Conservation (phyloP, 2,113 vertebrate genomes). For the Oceanites oceanicus region DNA sequence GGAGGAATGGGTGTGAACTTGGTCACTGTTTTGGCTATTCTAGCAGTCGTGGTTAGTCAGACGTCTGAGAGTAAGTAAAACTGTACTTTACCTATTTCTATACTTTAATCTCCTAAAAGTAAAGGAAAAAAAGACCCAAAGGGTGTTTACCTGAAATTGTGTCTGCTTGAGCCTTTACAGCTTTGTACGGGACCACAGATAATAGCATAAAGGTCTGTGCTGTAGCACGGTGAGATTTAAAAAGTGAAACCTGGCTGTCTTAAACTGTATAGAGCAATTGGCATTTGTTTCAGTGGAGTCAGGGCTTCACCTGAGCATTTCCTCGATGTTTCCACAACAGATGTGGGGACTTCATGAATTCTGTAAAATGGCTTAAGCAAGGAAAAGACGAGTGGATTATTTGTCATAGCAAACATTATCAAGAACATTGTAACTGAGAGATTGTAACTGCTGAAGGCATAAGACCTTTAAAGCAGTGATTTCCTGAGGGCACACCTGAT, state of each 20-base stretch:
- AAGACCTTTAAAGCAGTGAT: not conserved
- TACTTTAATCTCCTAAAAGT: not conserved
- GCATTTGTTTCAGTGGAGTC: not conserved
- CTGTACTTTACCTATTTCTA: not conserved
- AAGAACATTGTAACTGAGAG: not conserved
- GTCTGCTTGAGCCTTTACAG: not conserved
- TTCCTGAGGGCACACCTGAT: not conserved
- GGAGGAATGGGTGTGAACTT: constrained; percentile 53
- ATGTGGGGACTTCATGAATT: not conserved
- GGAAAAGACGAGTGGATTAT: not conserved
- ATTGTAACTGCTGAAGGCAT: not conserved
- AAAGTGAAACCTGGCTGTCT: not conserved
- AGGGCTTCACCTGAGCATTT: not conserved
- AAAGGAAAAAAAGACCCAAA: not conserved
- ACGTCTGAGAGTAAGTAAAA: constrained; percentile 69
- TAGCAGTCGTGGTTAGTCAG: not conserved
- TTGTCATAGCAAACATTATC: not conserved
- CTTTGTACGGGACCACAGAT: not conserved
- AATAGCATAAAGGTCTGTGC: not conserved
- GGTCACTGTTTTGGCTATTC: not conserved
- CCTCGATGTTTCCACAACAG: not conserved
- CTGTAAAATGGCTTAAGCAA: not conserved
- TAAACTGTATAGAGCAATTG: not conserved
- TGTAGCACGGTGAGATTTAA: not conserved
- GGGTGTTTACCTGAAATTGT: not conserved